A percentile compares a stretch with the other conserved stretches of the same genome.
These are phyloP conservation scores for Drosophila miranda DNA, from an alignment of 1,140 invertebrate genomes.

Conservation along the genomic window DNA sequence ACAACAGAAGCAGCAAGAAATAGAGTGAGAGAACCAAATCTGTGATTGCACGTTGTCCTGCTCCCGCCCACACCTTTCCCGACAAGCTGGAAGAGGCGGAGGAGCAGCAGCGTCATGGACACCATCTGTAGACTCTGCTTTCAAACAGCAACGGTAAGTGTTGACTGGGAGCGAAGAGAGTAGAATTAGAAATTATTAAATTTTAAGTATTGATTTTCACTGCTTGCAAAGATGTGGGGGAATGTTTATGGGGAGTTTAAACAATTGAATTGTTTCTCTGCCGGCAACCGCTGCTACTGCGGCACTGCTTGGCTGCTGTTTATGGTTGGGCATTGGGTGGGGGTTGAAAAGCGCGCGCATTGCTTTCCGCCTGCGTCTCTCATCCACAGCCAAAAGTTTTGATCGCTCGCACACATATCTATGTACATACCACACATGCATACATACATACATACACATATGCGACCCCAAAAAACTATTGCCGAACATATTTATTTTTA, in stretches of 20 bases:
- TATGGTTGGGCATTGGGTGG: slow-evolving; percentile 45
- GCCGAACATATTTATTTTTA: slow-evolving; percentile 72
- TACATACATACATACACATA: slow-evolving; percentile 16
- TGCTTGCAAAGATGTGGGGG: slow-evolving; percentile 11
- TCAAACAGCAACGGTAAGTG: slow-evolving; percentile 81
- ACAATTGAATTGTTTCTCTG: slow-evolving; percentile 43
- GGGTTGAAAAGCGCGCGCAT: slow-evolving; percentile 78
- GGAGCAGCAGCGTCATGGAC: slow-evolving; percentile 70
- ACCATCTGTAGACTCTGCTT: slow-evolving; percentile 82
- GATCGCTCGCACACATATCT: slow-evolving; percentile 31
- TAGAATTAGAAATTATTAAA: slow-evolving; percentile 56
- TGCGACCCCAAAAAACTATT: slow-evolving; percentile 58
- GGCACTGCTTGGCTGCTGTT: slow-evolving; percentile 21
- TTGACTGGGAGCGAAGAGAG: no score
- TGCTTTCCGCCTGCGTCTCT: slow-evolving; percentile 35
- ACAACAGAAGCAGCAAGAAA: slow-evolving; percentile 21
- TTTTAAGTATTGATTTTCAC: slow-evolving; percentile 81
- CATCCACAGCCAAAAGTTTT: slow-evolving; percentile 43
- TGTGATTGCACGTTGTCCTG: slow-evolving; percentile 59
- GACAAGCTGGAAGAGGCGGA: slow-evolving; percentile 37
- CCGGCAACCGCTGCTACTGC: slow-evolving; percentile 10
- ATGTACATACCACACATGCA: slow-evolving; percentile 10
- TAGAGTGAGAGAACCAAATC: slow-evolving; percentile 17
- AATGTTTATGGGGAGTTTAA: slow-evolving; percentile 24
- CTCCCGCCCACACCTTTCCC: slow-evolving; percentile 47